phyloP scores from a whole-genome alignment of 1,140 invertebrate species.

The Lepidurus apus region DNA sequence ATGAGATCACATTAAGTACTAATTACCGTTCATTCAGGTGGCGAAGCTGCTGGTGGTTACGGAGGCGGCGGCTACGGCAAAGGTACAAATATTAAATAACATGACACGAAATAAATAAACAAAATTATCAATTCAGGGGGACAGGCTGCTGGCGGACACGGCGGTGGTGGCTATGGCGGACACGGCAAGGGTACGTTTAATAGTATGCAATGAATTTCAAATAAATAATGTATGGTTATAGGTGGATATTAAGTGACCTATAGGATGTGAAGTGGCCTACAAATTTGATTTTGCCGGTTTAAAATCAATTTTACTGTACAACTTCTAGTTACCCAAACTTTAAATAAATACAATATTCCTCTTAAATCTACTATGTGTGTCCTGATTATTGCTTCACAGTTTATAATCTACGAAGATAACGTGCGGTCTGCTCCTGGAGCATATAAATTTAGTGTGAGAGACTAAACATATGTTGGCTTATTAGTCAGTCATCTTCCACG shows the following conservation, averaged over 20 bases:
- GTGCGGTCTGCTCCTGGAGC: too few species aligned
- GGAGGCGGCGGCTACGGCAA: background rate
- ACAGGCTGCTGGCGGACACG: too few species aligned
- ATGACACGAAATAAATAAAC: background rate
- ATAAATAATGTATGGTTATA: background rate
- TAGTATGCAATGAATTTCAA: too few species aligned
- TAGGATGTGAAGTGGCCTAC: background rate
- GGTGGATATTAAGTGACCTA: background rate
- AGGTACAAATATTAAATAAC: background rate
- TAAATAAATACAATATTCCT: background rate
- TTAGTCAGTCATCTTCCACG: constrained; percentile 1
- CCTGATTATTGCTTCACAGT: background rate
- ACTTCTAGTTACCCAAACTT: background rate
- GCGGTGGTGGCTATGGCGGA: too few species aligned
- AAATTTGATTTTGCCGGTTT: constrained; percentile 3
- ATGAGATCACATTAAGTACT: too few species aligned
- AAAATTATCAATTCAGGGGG: background rate
- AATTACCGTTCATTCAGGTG: background rate
- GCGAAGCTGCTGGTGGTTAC: background rate
- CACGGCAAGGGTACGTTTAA: too few species aligned
- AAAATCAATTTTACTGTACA: background rate
- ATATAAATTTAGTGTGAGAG: background rate
- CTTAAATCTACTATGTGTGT: background rate
- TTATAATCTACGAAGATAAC: background rate
- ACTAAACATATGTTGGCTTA: background rate